These are phyloP conservation scores for Tympanuchus pallidicinctus DNA, from an alignment of 2,113 vertebrate species.

Conservation along the genomic window DNA sequence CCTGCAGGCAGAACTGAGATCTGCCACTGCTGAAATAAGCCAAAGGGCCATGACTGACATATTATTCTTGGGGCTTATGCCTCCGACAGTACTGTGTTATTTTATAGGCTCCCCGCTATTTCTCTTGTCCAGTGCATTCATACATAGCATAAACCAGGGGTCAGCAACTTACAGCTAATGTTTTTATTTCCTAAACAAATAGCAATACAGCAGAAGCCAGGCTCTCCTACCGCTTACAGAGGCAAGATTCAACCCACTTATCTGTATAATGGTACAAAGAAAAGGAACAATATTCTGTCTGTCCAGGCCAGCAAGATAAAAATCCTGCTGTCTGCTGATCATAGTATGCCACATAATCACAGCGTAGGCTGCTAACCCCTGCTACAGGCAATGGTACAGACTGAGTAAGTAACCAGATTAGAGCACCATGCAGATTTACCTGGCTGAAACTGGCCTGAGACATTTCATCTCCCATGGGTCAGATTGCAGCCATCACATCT, in stretches of 20 bases:
- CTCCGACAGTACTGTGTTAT: not conserved
- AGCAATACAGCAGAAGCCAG: not conserved
- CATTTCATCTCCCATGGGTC: slow-evolving; percentile 64
- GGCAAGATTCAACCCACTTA: not conserved
- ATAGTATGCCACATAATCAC: not conserved
- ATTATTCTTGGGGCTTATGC: not conserved
- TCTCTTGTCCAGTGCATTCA: not conserved
- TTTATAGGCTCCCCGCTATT: not conserved
- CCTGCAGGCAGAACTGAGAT: not conserved
- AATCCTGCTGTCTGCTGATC: not conserved
- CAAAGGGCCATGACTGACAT: not conserved
- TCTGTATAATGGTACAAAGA: not conserved
- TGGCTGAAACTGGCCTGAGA: slow-evolving; percentile 69
- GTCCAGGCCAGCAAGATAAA: not conserved
- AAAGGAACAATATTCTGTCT: not conserved
- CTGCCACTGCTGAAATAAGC: not conserved
- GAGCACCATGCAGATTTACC: slow-evolving; percentile 59
- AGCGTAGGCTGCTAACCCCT: slow-evolving; percentile 20
- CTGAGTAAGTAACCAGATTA: slow-evolving; percentile 62
- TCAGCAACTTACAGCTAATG: not conserved
- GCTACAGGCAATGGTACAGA: not conserved
- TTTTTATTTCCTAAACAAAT: not conserved
- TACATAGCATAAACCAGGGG: slow-evolving; percentile 54
- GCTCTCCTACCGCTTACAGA: not conserved
- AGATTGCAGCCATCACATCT: slow-evolving; percentile 60